Evolutionary conservation across 1,140 invertebrate genomes (phyloP).

Genomic region (Andricus grossulariae): DNA sequence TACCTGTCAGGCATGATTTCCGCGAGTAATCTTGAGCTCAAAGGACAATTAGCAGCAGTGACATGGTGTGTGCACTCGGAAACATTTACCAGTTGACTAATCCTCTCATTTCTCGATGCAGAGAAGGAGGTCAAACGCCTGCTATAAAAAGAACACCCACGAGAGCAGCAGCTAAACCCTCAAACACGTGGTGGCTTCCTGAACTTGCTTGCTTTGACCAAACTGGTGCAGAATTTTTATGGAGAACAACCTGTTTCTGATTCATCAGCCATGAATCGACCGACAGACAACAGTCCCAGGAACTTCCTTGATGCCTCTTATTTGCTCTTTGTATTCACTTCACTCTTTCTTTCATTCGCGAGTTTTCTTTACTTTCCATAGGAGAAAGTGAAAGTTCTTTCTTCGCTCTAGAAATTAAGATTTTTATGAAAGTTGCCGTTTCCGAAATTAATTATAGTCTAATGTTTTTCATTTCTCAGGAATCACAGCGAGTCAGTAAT

Average conservation of each 20-base stretch:
- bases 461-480: no score
- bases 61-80: conserved; percentile 55
- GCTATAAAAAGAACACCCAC: conserved; percentile 73
- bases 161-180: conserved; percentile 50
- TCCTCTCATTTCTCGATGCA: conserved; percentile 43
- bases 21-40: conserved; percentile 34
- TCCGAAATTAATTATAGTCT: background rate
- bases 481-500: no score
- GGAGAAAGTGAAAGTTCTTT: background rate
- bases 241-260: conserved; percentile 51
- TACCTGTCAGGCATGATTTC: conserved; percentile 63
- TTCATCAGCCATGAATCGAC: conserved; percentile 51
- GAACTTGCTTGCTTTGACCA: conserved; percentile 54
- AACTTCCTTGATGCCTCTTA: conserved; percentile 32
- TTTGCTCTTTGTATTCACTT: background rate
- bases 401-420: background rate
- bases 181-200: conserved; percentile 50
- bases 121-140: conserved; percentile 67
- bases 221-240: conserved; percentile 53
- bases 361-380: background rate
- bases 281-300: conserved; percentile 51
- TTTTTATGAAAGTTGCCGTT: background rate
- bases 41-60: conserved; percentile 42
- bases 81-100: conserved; percentile 60
- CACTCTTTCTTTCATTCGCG: conserved; percentile 5